Percentiles rank a stretch among this genome's conserved stretches.
These are phyloP conservation scores for Meles meles DNA, from an alignment of 2,113 vertebrate species.

Conservation along the genomic window DNA sequence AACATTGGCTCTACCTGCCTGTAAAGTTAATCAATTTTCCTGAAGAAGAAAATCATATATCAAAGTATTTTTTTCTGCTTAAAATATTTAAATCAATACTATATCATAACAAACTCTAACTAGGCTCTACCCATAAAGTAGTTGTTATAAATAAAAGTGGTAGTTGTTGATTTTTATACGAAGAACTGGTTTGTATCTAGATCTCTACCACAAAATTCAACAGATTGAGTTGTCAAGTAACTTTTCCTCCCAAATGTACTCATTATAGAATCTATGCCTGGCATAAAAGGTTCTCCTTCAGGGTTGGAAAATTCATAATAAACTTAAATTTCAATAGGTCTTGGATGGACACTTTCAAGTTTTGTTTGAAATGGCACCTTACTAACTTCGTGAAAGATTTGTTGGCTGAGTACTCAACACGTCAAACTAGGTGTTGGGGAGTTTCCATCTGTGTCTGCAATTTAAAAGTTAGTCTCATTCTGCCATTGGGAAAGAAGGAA, in stretches of 20 bases:
- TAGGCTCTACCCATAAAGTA: neutral
- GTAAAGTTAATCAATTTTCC: neutral
- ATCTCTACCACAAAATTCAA: neutral
- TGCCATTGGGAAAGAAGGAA: neutral
- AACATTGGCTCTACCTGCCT: neutral
- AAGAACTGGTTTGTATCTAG: neutral
- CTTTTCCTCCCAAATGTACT: neutral
- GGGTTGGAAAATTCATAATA: neutral
- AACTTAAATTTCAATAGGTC: conserved; percentile 15
- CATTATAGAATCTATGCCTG: neutral
- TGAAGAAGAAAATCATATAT: neutral
- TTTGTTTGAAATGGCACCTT: conserved; percentile 38
- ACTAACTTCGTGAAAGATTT: conserved; percentile 43
- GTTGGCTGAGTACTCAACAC: conserved; percentile 26
- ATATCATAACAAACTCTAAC: neutral
- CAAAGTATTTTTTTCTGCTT: neutral
- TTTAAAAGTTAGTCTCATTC: conserved; percentile 23
- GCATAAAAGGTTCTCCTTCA: neutral
- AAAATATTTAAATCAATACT: conserved; percentile 10
- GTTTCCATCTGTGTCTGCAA: conserved; percentile 37
- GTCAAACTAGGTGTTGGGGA: conserved; percentile 12
- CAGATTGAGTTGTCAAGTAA: neutral
- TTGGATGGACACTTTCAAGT: conserved; percentile 33
- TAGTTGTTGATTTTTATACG: neutral
- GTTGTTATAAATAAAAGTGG: neutral